Percentiles rank a stretch among this genome's conserved stretches.
phyloP scores from a whole-genome alignment of 2,888 invertebrate genomes.

The Argyresthia goedartella region DNA sequence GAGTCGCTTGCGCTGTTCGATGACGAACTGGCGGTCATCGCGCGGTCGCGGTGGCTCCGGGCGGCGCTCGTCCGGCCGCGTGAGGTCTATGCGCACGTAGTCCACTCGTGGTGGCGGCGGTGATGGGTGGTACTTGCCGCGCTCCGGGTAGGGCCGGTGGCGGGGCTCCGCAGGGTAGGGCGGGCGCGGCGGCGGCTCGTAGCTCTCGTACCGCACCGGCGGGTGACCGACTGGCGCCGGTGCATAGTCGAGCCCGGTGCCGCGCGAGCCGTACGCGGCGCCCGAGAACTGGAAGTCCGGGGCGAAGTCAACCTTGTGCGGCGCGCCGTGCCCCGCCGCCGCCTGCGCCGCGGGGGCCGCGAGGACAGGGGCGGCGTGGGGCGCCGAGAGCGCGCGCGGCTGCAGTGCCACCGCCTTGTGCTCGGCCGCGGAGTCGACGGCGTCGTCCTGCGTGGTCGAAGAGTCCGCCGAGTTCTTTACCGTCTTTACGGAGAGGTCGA shows the following conservation, averaged over 20 bases:
- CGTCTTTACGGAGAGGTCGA: slow-evolving; percentile 91
- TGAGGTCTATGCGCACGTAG: slow-evolving; percentile 61
- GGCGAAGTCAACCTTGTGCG: slow-evolving; percentile 84
- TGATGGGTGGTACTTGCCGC: slow-evolving; percentile 39
- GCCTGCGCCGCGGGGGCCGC: too few species aligned
- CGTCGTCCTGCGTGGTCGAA: slow-evolving; percentile 81
- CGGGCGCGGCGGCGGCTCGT: slow-evolving; percentile 34
- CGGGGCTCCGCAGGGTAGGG: slow-evolving; percentile 46
- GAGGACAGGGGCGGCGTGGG: too few species aligned
- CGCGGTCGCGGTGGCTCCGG: slow-evolving; percentile 43
- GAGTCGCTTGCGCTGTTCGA: slow-evolving; percentile 57
- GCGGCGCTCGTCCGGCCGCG: slow-evolving; percentile 45
- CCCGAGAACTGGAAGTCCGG: slow-evolving; percentile 81
- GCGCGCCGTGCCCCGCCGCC: too few species aligned
- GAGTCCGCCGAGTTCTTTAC: slow-evolving; percentile 91
- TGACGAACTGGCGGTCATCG: slow-evolving; percentile 49
- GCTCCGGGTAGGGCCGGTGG: slow-evolving; percentile 39
- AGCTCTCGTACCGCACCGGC: slow-evolving; percentile 42
- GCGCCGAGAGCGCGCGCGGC: too few species aligned
- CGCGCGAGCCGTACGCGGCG: too few species aligned
- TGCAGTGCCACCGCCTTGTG: slow-evolving; percentile 37
- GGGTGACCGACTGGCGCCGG: slow-evolving; percentile 8
- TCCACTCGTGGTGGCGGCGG: slow-evolving; percentile 37
- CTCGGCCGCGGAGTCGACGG: slow-evolving; percentile 57
- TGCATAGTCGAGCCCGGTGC: too few species aligned